These are phyloP conservation scores for Cranoglanis bouderius DNA, from an alignment of 2,113 vertebrate species.

Conservation along the genomic window DNA sequence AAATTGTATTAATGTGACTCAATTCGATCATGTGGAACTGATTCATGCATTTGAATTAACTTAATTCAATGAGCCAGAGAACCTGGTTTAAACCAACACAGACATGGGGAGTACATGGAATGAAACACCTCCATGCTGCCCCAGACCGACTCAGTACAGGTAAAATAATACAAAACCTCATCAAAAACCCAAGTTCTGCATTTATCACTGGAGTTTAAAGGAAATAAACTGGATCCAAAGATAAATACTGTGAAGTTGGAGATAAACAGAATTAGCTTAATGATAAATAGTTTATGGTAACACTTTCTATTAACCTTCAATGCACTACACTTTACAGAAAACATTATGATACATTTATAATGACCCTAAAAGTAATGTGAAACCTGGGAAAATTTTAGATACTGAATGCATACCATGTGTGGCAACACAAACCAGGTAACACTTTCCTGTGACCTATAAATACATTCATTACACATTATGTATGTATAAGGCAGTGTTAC, in stretches of 20 bases:
- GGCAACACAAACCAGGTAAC: background rate
- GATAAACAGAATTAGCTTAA: background rate
- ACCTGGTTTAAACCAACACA: background rate
- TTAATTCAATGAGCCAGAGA: background rate
- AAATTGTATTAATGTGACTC: background rate
- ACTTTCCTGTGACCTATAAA: background rate
- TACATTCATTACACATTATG: background rate
- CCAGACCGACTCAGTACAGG: background rate
- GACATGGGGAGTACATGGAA: background rate
- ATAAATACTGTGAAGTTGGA: background rate
- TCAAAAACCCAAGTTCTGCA: background rate
- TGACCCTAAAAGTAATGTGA: background rate
- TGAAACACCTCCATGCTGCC: background rate
- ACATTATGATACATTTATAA: background rate
- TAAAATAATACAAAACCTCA: background rate
- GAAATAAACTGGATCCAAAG: background rate
- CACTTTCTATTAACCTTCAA: background rate
- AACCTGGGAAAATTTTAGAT: background rate
- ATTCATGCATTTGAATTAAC: background rate
- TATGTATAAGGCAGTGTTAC: background rate
- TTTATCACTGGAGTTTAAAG: background rate
- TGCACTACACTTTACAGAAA: background rate
- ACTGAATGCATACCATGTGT: background rate
- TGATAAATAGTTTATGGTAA: background rate
- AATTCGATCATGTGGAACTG: background rate